Base-by-base conservation (phyloP, 2,113 vertebrate species). In the Muntiacus reevesi region DNA sequence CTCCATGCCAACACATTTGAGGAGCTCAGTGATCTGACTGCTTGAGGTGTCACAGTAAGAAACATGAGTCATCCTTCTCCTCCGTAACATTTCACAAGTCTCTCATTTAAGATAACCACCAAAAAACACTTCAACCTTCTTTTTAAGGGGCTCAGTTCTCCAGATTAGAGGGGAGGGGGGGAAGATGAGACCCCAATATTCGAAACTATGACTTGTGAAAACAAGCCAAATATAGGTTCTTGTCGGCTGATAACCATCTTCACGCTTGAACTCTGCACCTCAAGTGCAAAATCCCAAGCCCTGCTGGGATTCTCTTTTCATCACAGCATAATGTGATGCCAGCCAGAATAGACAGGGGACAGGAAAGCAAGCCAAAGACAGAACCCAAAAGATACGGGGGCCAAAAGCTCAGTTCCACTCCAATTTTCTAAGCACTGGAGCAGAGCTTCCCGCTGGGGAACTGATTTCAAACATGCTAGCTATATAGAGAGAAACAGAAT, bases 371-470 rank as follows among this genome's bases (percentile, higher is more conserved):
- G 96, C 93, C 86, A 96, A 78, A 89, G 78, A 74, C 91, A 74
- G 50, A 91, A 60, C 96, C 94, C 94, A 89, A 85, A 96, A 93
- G 83, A 90, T 79, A 94, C 6, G 0, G 33, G 97, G 55, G 94
- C 89, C 97, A 91, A 89, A 96, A 97, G 86, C 55, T 96, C 91
- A 30, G 93, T 93, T 97, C 91, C 78, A 89, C 71, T 95, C 86
- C 86, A 89, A 94, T 96, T 94, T 97, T 87, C 88, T 89, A 91
- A 81, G 93, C 94, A 94, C 83, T 27, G 71, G 57, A 97, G 96
- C 95, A 98, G 57, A 91, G 96, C 36, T 83, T 94, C 82, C 88
- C 83, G 16, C 91, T 47, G 87, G 47, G 55, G 79, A 96, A 88
- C 94, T 95, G 95, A 96, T 94, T 94, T 96, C 62, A 94, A 87